These are phyloP conservation scores for Craniophora ligustri DNA, from an alignment of 2,888 invertebrate genomes.

Conservation along the genomic window DNA sequence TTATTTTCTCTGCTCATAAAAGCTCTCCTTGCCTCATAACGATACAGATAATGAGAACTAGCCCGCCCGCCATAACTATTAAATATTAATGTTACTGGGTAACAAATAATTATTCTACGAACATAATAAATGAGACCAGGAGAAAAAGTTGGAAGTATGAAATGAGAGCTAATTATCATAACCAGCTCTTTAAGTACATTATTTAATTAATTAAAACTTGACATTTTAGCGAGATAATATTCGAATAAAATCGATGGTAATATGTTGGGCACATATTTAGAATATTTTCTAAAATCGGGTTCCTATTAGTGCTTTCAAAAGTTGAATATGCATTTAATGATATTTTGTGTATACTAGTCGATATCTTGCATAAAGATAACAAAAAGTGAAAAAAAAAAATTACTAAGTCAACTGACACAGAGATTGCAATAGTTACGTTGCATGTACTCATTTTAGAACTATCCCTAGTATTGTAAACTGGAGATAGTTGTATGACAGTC, in stretches of 20 bases:
- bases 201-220: slow-evolving; percentile 32
- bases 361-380: not conserved
- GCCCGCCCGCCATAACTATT: slow-evolving; percentile 4
- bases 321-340: not conserved
- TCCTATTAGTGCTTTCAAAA: not conserved
- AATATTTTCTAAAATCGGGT: not conserved
- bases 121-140: slow-evolving; percentile 21
- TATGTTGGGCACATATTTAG: slow-evolving; percentile 5
- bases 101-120: slow-evolving; percentile 18
- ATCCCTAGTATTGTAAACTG: too few species aligned
- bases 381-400: not conserved
- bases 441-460: too few species aligned
- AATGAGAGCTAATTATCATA: slow-evolving; percentile 46
- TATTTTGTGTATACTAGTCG: not conserved
- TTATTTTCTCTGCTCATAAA: not conserved
- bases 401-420: too few species aligned
- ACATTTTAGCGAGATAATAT: slow-evolving; percentile 15
- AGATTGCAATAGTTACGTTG: too few species aligned
- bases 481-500: too few species aligned
- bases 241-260: slow-evolving; percentile 6
- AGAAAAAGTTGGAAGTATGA: slow-evolving; percentile 31
- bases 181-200: slow-evolving; percentile 39
- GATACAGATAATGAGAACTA: slow-evolving; percentile 8
- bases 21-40: not conserved
- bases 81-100: slow-evolving; percentile 13